A percentile compares a stretch with the other conserved stretches of the same genome.
phyloP scores from a whole-genome alignment of 2,888 invertebrate species.

The Hofmannophila pseudospretella region DNA sequence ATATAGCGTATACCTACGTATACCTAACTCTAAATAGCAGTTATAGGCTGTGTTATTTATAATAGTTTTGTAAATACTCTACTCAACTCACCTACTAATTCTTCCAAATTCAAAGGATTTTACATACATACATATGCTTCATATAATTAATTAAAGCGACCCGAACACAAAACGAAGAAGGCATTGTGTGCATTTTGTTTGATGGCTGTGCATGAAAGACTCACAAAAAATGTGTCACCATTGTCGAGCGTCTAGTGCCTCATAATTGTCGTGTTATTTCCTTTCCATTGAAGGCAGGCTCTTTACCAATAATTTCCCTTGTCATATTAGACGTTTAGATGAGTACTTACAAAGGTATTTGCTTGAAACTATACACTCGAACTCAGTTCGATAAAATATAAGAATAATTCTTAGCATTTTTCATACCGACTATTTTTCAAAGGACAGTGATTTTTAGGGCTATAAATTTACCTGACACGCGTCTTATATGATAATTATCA shows the following conservation, averaged over 20 bases:
- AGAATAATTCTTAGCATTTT: too few species aligned
- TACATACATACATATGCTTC: conserved; percentile 15
- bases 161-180: conserved; percentile 28
- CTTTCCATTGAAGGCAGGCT: conserved; percentile 55
- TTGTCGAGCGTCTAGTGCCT: conserved; percentile 57
- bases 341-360: too few species aligned
- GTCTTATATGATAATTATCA: too few species aligned
- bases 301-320: conserved; percentile 58
- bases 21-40: too few species aligned
- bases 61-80: too few species aligned
- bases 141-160: conserved; percentile 48
- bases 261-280: conserved; percentile 69
- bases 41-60: too few species aligned
- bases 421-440: too few species aligned
- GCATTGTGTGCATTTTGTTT: conserved; percentile 37
- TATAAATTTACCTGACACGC: too few species aligned
- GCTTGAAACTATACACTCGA: too few species aligned
- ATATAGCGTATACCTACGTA: too few species aligned
- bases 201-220: conserved; percentile 40
- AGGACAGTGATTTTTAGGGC: too few species aligned
- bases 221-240: conserved; percentile 60
- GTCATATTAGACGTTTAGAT: conserved; percentile 51
- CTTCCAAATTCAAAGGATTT: conserved; percentile 7
- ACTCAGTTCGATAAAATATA: too few species aligned
- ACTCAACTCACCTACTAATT: conserved; percentile 1